Conservation (phyloP, 2,113 vertebrate species). For the Eonycteris spelaea region DNA sequence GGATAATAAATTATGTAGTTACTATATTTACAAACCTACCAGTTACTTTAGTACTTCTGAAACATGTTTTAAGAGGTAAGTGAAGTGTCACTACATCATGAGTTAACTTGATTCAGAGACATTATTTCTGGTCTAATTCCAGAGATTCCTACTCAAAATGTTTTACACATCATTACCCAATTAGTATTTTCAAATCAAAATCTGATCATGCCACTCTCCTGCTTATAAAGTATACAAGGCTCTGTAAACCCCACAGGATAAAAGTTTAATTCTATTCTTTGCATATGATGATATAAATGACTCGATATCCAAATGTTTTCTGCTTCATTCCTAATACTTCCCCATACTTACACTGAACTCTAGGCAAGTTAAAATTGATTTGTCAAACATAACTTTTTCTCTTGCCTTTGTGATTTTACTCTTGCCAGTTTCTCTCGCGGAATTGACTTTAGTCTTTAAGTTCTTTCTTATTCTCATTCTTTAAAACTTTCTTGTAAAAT, state of each 20-base stretch:
- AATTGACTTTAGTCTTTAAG: neutral
- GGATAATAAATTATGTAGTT: neutral
- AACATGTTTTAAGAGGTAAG: neutral
- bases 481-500: neutral
- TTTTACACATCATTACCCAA: neutral
- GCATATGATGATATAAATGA: neutral
- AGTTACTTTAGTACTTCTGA: neutral
- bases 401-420: neutral
- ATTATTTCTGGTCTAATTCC: neutral
- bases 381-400: neutral
- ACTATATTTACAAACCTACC: neutral
- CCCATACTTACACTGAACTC: rapidly evolving
- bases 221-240: neutral
- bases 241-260: neutral
- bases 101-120: neutral
- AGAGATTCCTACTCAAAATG: neutral
- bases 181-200: neutral
- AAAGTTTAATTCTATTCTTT: neutral
- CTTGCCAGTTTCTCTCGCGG: neutral
- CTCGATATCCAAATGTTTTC: neutral
- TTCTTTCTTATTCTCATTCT: neutral
- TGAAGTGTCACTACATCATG: neutral
- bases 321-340: neutral
- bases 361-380: neutral
- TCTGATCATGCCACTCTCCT: neutral